A percentile compares a stretch with the other conserved stretches of the same genome.
These are phyloP conservation scores for Eptatretus burgeri DNA, from an alignment of 2,113 vertebrate genomes.

Conservation along the genomic window DNA sequence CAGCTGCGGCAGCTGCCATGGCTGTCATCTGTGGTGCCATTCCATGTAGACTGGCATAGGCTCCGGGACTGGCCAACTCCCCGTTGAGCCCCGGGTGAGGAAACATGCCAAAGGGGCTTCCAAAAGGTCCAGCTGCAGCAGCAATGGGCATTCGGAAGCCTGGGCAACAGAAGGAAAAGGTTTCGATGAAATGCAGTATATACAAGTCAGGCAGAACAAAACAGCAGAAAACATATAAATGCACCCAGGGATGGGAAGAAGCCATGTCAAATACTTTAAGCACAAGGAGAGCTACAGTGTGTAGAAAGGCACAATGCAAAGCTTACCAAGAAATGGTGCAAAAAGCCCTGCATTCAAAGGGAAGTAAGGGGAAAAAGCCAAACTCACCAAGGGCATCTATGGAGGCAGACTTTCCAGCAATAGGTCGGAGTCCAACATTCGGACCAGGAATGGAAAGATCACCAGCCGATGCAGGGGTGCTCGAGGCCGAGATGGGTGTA, in stretches of 20 bases:
- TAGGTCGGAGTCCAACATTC: constrained; percentile 30
- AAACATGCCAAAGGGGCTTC: constrained; percentile 36
- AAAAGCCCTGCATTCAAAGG: too few relatives aligned
- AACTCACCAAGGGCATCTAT: constrained; percentile 36
- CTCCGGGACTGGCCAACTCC: constrained; percentile 34
- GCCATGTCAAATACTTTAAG: too few relatives aligned
- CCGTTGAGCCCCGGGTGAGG: constrained; percentile 39
- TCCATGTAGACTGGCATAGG: constrained; percentile 33
- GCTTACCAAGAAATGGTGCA: too few relatives aligned
- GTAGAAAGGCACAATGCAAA: too few relatives aligned
- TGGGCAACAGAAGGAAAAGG: constrained; percentile 11
- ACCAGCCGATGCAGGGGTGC: constrained; percentile 34
- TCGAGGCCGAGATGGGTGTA: constrained; percentile 44
- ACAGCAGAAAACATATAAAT: too few relatives aligned
- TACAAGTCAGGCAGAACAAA: too few relatives aligned
- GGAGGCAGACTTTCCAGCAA: constrained; percentile 35
- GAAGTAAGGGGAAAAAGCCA: too few relatives aligned
- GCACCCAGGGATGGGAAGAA: too few relatives aligned
- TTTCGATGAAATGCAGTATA: neutral
- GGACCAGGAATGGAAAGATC: constrained; percentile 40
- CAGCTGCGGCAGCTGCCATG: constrained; percentile 22
- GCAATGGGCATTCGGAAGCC: constrained; percentile 41
- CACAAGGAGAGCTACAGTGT: too few relatives aligned
- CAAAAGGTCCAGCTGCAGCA: constrained; percentile 34
- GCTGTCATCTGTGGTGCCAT: constrained; percentile 44